Percentiles rank a stretch among this genome's conserved stretches.
Evolutionary conservation across 30 jellyfish, hydroid and myxozoan species (phyloP).

Genomic region (Aurelia aurita complex sp. Pacific): DNA sequence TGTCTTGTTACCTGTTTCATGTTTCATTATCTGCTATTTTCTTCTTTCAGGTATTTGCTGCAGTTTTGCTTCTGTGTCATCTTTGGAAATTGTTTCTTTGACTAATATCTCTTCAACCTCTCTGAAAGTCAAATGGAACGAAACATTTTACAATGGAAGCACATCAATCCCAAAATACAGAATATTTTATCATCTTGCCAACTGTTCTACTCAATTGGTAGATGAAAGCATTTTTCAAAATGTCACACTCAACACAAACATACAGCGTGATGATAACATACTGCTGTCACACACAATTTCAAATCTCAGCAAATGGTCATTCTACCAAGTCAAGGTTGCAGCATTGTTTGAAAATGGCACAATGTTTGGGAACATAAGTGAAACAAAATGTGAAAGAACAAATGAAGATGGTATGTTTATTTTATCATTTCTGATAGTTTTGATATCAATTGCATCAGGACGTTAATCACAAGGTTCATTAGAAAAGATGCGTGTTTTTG

Average conservation of each 20-base stretch:
- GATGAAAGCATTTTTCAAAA: background rate
- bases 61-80: slow-evolving; percentile 15
- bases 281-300: slow-evolving; percentile 4
- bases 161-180: slow-evolving; percentile 13
- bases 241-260: background rate
- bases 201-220: slow-evolving; percentile 8
- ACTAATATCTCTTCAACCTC: slow-evolving; percentile 40
- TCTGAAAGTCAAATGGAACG: slow-evolving; percentile 34
- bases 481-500: background rate
- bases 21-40: background rate
- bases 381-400: slow-evolving; percentile 18
- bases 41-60: slow-evolving; percentile 18
- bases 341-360: slow-evolving; percentile 35
- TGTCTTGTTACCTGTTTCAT: background rate
- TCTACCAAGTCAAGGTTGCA: slow-evolving; percentile 28
- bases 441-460: no score
- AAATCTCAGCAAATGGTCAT: slow-evolving; percentile 39
- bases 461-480: background rate
- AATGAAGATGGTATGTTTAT: slow-evolving; percentile 45
- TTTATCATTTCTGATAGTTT: background rate
- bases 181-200: slow-evolving; percentile 1
- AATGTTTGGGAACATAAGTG: background rate
- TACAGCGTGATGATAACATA: background rate
- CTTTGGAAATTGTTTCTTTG: slow-evolving; percentile 13
- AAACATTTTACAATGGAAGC: slow-evolving; percentile 1